Base-by-base conservation (phyloP, 1,140 invertebrate species). In the Lepidurus apus region DNA sequence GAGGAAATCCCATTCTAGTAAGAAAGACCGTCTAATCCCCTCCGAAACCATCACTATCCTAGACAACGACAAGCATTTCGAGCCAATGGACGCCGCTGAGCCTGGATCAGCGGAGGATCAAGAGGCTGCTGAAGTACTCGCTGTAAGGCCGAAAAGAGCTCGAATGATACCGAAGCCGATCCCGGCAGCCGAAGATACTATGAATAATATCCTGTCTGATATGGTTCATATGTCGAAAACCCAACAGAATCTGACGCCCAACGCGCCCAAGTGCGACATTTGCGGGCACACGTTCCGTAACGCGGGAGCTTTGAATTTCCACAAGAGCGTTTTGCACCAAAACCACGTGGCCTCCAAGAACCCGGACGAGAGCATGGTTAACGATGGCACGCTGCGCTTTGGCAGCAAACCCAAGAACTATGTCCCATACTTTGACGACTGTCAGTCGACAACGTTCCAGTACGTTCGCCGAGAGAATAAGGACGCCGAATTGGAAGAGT, bases 371-470 rank as follows among this genome's bases (percentile, higher is more conserved):
- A 9, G 53, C 17, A 65, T 65, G 53, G 53, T 65, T 21, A 65
- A 65, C 17, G 53, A 65, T 17, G 53, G 53, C 2, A 65, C 53
- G 17, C 21, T 65, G 10, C 53, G 53, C 13, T 65, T 65, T 65
- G 53, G 53, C 7, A 65, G 53, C 53, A 65, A 65, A 65, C 53
- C 53, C 3, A 65, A 65, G 53, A 65, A 65, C 21, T 65, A 65
- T 65, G 53, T 65, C 53, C 53, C 53, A 0, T 65, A 65, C 53
- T 65, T 65, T 65, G 53, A 65, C 53, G 53, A 65, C 4, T 65
- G 53, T 17, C 53, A 65, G 53, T 65, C 53, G 53, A 65, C 53
- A 21, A 65, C 53, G 10, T 65, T 65, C n/a, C 53, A 65, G 13
- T 65, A 65, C 53, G 53, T 65, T 1, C 53, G 53, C 53, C 53